Percentiles rank a stretch among this genome's conserved stretches.
Conservation (phyloP, 2,113 vertebrate genomes). For the Apodemus speciosus region DNA sequence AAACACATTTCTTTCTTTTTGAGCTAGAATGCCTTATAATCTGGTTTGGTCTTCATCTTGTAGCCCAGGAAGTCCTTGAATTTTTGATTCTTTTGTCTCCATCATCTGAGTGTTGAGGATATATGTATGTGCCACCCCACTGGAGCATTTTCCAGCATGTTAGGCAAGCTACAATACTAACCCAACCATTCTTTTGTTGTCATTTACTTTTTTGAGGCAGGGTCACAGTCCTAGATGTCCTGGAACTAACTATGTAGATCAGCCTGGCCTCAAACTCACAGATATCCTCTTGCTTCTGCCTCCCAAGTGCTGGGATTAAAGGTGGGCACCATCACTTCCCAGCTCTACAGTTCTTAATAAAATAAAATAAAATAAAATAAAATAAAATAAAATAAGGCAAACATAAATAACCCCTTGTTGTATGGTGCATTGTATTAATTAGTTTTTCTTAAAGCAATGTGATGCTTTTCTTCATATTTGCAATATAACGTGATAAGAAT, state of each 20-base stretch:
- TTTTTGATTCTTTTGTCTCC: neutral
- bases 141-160: neutral
- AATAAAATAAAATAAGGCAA: neutral
- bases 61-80: neutral
- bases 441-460: neutral
- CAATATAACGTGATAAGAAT: conserved; percentile 21
- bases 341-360: neutral
- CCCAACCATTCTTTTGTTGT: neutral
- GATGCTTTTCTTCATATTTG: neutral
- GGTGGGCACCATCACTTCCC: too few relatives aligned
- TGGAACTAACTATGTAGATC: neutral
- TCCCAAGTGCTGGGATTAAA: neutral
- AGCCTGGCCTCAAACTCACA: neutral
- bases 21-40: too few relatives aligned
- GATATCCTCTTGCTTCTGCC: neutral
- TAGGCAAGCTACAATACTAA: neutral
- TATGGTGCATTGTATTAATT: neutral
- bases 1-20: neutral
- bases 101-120: neutral
- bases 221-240: neutral
- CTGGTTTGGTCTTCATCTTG: neutral
- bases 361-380: neutral
- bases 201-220: neutral
- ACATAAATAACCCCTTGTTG: neutral
- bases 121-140: neutral